Percentiles rank a stretch among this genome's conserved stretches.
These are phyloP conservation scores for Peromyscus californicus DNA, from an alignment of 2,113 vertebrate species.

Conservation along the genomic window DNA sequence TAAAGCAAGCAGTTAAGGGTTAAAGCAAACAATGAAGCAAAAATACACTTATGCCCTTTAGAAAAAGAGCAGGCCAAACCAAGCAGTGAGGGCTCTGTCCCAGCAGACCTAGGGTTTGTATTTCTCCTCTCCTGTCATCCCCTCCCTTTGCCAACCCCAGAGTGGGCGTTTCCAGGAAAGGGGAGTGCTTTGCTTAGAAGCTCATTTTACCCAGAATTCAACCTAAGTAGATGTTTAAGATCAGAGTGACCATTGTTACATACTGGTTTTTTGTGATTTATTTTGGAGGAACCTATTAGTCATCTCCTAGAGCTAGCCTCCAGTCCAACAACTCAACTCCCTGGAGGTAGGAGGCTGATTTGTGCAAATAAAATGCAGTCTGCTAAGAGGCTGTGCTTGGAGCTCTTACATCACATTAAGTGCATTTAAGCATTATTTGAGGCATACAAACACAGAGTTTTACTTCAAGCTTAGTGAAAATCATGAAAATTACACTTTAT, in stretches of 20 bases:
- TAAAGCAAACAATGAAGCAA: neutral
- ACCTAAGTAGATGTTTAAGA: neutral
- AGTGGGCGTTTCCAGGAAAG: neutral
- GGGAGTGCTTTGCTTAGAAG: neutral
- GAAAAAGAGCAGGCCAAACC: neutral
- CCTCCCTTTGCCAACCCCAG: too few species aligned
- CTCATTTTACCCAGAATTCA: neutral
- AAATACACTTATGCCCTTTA: neutral
- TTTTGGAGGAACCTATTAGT: neutral
- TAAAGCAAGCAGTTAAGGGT: too few species aligned
- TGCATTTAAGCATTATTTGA: conserved; percentile 14
- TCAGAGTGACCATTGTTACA: neutral
- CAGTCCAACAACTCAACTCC: neutral
- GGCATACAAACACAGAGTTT: neutral
- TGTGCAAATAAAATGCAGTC: neutral
- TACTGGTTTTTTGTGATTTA: neutral
- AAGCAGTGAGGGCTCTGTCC: neutral
- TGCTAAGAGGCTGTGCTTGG: neutral
- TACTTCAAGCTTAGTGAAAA: conserved; percentile 3
- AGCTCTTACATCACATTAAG: conserved; percentile 30
- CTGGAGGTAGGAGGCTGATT: neutral
- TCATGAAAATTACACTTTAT: conserved; percentile 12
- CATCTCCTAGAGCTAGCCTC: neutral
- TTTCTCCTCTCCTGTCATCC: neutral
- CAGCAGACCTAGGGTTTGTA: neutral